Conservation (phyloP, 2,797 vertebrate genomes). For the Tapera naevia region DNA sequence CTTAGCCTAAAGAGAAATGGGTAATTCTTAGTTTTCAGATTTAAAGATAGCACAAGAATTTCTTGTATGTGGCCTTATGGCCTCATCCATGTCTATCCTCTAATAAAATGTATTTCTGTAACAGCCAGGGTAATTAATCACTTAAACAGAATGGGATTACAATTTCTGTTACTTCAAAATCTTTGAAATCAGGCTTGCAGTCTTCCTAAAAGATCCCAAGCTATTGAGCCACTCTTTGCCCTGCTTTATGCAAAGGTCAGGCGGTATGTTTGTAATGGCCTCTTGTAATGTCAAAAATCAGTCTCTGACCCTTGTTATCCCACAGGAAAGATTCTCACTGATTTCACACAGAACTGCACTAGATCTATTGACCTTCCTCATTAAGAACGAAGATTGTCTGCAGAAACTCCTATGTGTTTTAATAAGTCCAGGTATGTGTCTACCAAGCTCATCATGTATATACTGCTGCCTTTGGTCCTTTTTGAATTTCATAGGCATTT, state of each 20-base stretch:
- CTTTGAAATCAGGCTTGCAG: conserved; percentile 42
- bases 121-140: conserved; percentile 58
- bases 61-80: neutral
- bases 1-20: neutral
- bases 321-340: neutral
- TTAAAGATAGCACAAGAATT: conserved; percentile 18
- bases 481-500: neutral
- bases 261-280: neutral
- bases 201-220: conserved; percentile 39
- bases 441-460: neutral
- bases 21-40: neutral
- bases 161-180: conserved; percentile 53
- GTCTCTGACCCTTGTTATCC: conserved; percentile 40
- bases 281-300: conserved; percentile 38
- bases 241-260: conserved; percentile 56
- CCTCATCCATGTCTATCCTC: neutral
- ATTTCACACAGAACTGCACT: conserved; percentile 4
- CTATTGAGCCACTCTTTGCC: conserved; percentile 23
- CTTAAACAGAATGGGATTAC: conserved; percentile 57
- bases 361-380: conserved; percentile 23
- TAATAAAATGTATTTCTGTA: conserved; percentile 62
- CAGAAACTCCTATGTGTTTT: neutral
- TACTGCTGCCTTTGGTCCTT: neutral
- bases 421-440: neutral
- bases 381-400: conserved; percentile 15